These are phyloP conservation scores for Eudemis profundana DNA, from an alignment of 2,888 invertebrate species.

Conservation along the genomic window DNA sequence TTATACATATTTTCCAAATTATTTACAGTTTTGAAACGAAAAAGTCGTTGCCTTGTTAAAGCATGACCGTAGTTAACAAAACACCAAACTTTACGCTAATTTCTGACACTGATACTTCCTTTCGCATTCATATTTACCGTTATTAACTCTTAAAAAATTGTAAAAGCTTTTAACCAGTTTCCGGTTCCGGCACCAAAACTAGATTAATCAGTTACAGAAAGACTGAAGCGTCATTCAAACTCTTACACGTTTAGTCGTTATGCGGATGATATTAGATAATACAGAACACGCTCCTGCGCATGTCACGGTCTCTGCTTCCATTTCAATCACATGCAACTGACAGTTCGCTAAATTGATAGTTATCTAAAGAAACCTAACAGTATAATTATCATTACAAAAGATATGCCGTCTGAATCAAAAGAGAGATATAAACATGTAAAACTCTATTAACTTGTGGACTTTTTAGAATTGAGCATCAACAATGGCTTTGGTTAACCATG, in stretches of 20 bases:
- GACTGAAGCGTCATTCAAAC: background rate
- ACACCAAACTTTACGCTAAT: too few species aligned
- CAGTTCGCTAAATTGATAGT: conserved; percentile 32
- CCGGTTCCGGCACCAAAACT: conserved; percentile 32
- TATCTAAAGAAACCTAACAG: conserved; percentile 34
- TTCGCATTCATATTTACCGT: background rate
- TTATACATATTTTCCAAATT: too few species aligned
- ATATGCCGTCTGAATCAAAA: background rate
- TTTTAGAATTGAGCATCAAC: background rate
- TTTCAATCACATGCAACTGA: conserved; percentile 36
- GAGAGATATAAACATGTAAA: background rate
- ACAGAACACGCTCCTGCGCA: conserved; percentile 24
- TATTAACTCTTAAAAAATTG: conserved; percentile 16
- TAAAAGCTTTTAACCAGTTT: conserved; percentile 29
- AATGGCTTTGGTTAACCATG: background rate
- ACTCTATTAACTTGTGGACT: background rate
- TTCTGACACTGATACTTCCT: too few species aligned
- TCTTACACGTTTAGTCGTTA: background rate
- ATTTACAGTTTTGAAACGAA: too few species aligned
- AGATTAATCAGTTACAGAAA: conserved; percentile 6
- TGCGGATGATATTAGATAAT: background rate
- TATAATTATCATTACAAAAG: conserved; percentile 26
- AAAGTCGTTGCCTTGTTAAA: too few species aligned
- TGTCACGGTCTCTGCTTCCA: conserved; percentile 35
- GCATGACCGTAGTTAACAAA: too few species aligned